Percentiles rank a stretch among this genome's conserved stretches.
These are phyloP conservation scores for Cerastoderma edule DNA, from an alignment of 2,888 invertebrate genomes.

Conservation along the genomic window DNA sequence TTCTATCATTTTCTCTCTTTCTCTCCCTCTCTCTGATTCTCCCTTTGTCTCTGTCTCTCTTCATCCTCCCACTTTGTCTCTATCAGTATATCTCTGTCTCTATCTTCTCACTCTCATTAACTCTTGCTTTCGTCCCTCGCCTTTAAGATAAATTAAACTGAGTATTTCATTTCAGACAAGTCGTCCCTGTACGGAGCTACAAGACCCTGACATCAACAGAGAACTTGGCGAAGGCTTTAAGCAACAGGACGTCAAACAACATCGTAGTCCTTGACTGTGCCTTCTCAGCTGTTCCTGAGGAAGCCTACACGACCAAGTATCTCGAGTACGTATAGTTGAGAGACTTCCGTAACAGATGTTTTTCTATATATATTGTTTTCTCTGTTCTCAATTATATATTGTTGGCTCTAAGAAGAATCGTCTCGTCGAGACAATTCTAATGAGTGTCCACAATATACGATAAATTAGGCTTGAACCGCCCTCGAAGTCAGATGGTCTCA, in stretches of 20 bases:
- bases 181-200: constrained; percentile 5
- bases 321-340: constrained; percentile 3
- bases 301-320: constrained; percentile 9
- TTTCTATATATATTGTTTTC: too few species aligned
- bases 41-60: not conserved
- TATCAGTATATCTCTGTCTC: not conserved
- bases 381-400: too few species aligned
- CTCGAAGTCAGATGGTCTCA: too few species aligned
- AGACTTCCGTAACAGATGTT: not conserved
- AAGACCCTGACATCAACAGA: constrained; percentile 6
- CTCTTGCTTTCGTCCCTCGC: not conserved
- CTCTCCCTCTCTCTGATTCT: not conserved
- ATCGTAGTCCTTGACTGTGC: constrained; percentile 18
- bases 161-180: constrained; percentile 5
- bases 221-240: not conserved
- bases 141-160: too few species aligned
- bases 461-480: too few species aligned
- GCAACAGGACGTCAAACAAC: constrained; percentile 6
- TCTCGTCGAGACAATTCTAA: too few species aligned
- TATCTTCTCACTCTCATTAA: not conserved
- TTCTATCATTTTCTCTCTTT: too few species aligned
- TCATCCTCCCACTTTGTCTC: not conserved
- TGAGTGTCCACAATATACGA: too few species aligned
- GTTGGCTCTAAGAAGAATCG: too few species aligned
- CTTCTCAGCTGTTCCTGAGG: constrained; percentile 12